phyloP scores from a whole-genome alignment of 2,797 vertebrate species.

The Pyrocephalus nanus region DNA sequence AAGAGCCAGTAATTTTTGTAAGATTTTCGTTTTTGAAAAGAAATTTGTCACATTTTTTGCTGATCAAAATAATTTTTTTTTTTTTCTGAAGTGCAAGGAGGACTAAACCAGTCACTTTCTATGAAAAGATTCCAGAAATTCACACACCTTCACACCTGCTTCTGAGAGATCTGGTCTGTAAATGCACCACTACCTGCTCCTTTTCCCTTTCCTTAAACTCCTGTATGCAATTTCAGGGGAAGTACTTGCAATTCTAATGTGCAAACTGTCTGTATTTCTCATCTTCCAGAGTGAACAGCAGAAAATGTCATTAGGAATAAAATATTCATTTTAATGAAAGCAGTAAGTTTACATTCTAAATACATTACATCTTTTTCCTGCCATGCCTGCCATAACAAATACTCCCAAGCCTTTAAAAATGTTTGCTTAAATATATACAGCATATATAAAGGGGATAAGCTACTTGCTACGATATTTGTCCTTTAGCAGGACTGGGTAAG shows the following conservation, averaged over 20 bases:
- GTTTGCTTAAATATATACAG: conserved; percentile 2
- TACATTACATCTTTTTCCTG: background rate
- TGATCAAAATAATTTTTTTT: background rate
- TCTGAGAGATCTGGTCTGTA: background rate
- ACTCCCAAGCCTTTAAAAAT: background rate
- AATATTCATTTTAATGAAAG: conserved; percentile 17
- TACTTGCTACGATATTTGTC: conserved; percentile 23
- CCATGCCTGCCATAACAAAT: conserved; percentile 4
- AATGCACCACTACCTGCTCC: background rate
- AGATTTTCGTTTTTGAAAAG: background rate
- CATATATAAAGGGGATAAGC: conserved; percentile 11
- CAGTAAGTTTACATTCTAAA: conserved; percentile 6
- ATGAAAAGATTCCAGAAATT: background rate
- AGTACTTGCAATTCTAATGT: background rate
- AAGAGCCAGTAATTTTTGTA: background rate
- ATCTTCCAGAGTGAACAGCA: background rate
- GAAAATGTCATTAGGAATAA: conserved; percentile 32
- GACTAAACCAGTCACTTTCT: background rate
- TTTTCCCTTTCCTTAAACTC: background rate
- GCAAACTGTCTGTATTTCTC: background rate
- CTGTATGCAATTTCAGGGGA: background rate
- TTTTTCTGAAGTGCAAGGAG: background rate
- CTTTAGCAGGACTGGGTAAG: background rate
- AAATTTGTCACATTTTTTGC: background rate
- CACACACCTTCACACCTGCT: background rate